Conservation (phyloP, 2,888 invertebrate genomes). For the Aphodius granarius region DNA sequence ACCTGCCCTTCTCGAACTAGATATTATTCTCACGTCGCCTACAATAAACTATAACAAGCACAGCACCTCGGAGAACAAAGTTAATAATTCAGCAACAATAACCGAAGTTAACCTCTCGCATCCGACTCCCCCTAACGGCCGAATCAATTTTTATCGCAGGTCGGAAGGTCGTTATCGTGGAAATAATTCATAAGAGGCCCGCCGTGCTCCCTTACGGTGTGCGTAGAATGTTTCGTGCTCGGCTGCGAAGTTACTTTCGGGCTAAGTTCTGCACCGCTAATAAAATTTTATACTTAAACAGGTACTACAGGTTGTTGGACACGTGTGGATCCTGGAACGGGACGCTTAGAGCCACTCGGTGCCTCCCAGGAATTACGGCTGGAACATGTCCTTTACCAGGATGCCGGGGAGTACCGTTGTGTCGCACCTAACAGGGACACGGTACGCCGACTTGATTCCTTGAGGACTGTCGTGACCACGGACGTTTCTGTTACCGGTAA, state of each 20-base stretch:
- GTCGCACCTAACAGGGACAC: constrained; percentile 62
- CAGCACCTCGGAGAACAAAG: neutral
- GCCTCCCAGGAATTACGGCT: constrained; percentile 65
- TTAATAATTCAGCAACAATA: constrained; percentile 11
- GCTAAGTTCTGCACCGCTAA: neutral
- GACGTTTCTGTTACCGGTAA: constrained; percentile 61
- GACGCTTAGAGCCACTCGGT: constrained; percentile 59
- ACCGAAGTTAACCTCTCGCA: neutral
- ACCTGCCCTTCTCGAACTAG: neutral
- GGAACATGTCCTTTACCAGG: constrained; percentile 74
- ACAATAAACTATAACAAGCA: neutral
- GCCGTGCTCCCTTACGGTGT: neutral
- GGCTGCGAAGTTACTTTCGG: neutral
- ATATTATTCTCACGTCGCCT: neutral
- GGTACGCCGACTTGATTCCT: constrained; percentile 58
- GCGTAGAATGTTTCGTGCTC: neutral
- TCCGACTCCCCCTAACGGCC: neutral
- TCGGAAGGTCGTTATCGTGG: constrained; percentile 9
- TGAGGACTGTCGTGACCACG: constrained; percentile 55
- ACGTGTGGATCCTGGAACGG: constrained; percentile 58
- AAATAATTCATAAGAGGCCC: neutral
- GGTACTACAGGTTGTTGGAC: constrained; percentile 68
- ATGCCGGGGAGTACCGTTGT: constrained; percentile 76
- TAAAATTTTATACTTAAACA: constrained; percentile 37
- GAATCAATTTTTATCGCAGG: constrained; percentile 13